Conservation (phyloP, 2,888 invertebrate genomes). For the Nomada flava region DNA sequence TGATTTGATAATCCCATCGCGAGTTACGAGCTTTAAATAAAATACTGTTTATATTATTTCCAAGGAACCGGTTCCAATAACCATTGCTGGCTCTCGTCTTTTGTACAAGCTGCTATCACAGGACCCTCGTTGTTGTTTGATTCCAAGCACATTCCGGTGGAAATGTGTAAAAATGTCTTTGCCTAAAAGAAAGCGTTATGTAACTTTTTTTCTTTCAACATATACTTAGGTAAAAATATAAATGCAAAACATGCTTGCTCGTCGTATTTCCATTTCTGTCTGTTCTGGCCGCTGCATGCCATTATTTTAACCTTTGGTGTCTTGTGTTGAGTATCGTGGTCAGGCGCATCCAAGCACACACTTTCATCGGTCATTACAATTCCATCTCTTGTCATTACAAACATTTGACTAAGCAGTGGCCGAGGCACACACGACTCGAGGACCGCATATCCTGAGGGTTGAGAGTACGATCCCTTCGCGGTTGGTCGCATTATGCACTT, state of each 20-base stretch:
- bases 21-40: not conserved
- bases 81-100: constrained; percentile 88
- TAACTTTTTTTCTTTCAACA: not conserved
- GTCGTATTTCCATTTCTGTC: constrained; percentile 90
- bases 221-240: not conserved
- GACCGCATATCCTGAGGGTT: constrained; percentile 89
- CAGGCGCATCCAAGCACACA: constrained; percentile 91
- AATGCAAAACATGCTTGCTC: constrained; percentile 80
- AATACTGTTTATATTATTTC: constrained; percentile 83
- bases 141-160: constrained; percentile 87
- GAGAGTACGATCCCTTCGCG: constrained; percentile 87
- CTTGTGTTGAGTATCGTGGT: constrained; percentile 84
- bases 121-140: constrained; percentile 85
- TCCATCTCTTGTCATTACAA: constrained; percentile 89
- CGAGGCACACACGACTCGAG: constrained; percentile 88
- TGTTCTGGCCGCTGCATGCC: constrained; percentile 88
- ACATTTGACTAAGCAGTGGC: constrained; percentile 88
- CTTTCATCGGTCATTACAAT: constrained; percentile 95
- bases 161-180: constrained; percentile 85
- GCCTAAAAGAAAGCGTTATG: constrained; percentile 80
- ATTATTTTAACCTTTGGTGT: constrained; percentile 89
- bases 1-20: constrained; percentile 9
- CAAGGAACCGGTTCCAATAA: constrained; percentile 88
- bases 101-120: constrained; percentile 87
- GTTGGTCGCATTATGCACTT: constrained; percentile 89